Percentiles rank a stretch among this genome's conserved stretches.
These are phyloP conservation scores for Teleogryllus occipitalis DNA, from an alignment of 1,140 invertebrate species.

Conservation along the genomic window DNA sequence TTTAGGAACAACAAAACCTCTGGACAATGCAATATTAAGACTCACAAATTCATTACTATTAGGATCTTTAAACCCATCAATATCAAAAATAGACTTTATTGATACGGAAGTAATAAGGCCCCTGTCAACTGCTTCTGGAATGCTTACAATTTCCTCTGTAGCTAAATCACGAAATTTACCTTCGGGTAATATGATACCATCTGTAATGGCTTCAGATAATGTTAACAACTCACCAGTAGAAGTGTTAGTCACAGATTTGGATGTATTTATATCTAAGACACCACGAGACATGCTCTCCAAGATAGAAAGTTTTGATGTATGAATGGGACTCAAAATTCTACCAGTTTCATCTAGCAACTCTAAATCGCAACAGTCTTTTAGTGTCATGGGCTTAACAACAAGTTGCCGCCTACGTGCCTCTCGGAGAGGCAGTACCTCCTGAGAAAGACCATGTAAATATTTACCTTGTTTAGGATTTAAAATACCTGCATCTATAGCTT, in stretches of 20 bases:
- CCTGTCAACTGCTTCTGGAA: conserved; percentile 49
- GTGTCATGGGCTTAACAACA: conserved; percentile 79
- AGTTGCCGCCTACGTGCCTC: conserved; percentile 70
- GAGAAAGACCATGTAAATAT: conserved; percentile 62
- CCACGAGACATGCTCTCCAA: conserved; percentile 74
- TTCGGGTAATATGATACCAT: conserved; percentile 65
- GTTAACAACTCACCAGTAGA: conserved; percentile 70
- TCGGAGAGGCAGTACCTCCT: conserved; percentile 65
- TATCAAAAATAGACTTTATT: conserved; percentile 83
- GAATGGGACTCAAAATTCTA: conserved; percentile 69
- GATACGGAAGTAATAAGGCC: conserved; percentile 82
- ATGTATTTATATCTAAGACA: conserved; percentile 71
- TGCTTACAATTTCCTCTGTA: conserved; percentile 58
- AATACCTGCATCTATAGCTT: conserved; percentile 68
- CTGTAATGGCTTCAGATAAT: conserved; percentile 70
- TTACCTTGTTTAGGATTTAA: conserved; percentile 69
- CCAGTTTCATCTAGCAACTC: conserved; percentile 70
- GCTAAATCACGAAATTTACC: conserved; percentile 62
- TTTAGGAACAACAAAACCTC: conserved; percentile 66
- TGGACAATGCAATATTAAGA: conserved; percentile 75
- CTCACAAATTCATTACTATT: conserved; percentile 72
- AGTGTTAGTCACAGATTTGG: conserved; percentile 77
- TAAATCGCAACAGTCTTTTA: conserved; percentile 78
- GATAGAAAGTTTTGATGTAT: conserved; percentile 64
- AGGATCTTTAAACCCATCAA: conserved; percentile 82